These are phyloP conservation scores for Drosophila austrosaltans DNA, from an alignment of 2,888 invertebrate genomes.

Conservation along the genomic window DNA sequence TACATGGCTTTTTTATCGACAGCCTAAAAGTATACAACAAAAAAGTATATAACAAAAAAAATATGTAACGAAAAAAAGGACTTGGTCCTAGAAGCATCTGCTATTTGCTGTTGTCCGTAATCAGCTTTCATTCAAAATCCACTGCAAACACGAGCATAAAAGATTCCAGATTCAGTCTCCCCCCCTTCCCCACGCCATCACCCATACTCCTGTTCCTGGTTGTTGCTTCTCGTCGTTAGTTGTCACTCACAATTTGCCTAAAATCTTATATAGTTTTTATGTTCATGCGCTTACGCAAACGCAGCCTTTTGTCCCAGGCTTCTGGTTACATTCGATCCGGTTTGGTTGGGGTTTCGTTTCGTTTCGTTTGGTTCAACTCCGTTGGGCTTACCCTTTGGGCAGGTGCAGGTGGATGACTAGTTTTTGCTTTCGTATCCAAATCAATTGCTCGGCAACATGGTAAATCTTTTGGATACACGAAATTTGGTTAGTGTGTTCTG, in stretches of 20 bases:
- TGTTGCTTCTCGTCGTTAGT: not conserved
- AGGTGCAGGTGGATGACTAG: constrained; percentile 21
- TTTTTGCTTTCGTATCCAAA: constrained; percentile 38
- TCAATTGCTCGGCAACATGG: constrained; percentile 71
- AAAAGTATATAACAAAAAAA: not conserved
- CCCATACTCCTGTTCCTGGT: no score
- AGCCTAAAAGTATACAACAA: constrained; percentile 14
- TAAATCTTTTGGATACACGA: constrained; percentile 68
- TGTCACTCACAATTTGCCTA: constrained; percentile 19
- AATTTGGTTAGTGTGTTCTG: constrained; percentile 65
- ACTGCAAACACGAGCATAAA: constrained; percentile 8
- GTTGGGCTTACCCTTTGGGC: constrained; percentile 4
- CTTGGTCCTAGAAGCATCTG: constrained; percentile 13
- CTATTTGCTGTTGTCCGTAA: constrained; percentile 41
- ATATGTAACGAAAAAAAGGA: not conserved
- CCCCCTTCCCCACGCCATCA: not conserved
- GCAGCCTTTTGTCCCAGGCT: constrained; percentile 41
- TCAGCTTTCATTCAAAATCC: constrained; percentile 58
- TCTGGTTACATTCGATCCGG: constrained; percentile 12
- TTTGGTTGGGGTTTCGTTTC: not conserved
- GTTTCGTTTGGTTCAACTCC: constrained; percentile 5
- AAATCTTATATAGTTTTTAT: constrained; percentile 51
- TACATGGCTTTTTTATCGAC: no score
- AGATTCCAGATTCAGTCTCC: not conserved
- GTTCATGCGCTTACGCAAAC: constrained; percentile 61